These are phyloP conservation scores for Sminthurinus aureus DNA, from an alignment of 2,888 invertebrate genomes.

Conservation along the genomic window DNA sequence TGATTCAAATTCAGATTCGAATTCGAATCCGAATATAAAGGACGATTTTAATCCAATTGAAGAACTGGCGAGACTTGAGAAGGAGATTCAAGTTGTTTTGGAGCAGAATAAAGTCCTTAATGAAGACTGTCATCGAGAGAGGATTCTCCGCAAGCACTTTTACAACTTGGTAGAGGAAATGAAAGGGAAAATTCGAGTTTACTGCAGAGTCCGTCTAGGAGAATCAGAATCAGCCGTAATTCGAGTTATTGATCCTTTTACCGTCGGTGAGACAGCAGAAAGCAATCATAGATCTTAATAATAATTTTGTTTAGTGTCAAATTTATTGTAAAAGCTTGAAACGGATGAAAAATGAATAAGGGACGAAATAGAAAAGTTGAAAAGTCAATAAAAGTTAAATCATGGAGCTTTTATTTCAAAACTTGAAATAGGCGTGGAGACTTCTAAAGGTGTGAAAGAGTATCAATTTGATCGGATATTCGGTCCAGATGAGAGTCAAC, in stretches of 20 bases:
- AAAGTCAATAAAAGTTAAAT: too few relatives aligned
- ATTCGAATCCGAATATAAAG: too few relatives aligned
- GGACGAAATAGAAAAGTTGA: too few relatives aligned
- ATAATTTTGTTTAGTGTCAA: too few relatives aligned
- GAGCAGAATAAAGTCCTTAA: slow-evolving; percentile 58
- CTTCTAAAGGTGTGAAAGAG: slow-evolving; percentile 65
- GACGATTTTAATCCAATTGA: slow-evolving; percentile 58
- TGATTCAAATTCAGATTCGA: too few relatives aligned
- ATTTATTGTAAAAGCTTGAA: slow-evolving; percentile 60
- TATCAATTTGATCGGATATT: slow-evolving; percentile 88
- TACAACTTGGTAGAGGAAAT: slow-evolving; percentile 63
- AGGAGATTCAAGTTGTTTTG: slow-evolving; percentile 54
- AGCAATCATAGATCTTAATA: slow-evolving; percentile 63
- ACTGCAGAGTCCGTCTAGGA: slow-evolving; percentile 78
- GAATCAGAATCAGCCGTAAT: slow-evolving; percentile 46
- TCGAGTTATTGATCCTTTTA: too few relatives aligned
- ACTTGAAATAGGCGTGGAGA: slow-evolving; percentile 61
- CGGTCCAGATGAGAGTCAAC: slow-evolving; percentile 74
- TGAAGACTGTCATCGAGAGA: slow-evolving; percentile 61
- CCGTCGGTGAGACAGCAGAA: too few relatives aligned
- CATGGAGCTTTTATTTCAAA: too few relatives aligned
- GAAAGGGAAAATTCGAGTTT: slow-evolving; percentile 81
- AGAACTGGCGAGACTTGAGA: slow-evolving; percentile 56
- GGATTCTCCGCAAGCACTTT: slow-evolving; percentile 61
- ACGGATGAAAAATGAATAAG: too few relatives aligned